Percentiles rank a stretch among this genome's conserved stretches.
Conservation (phyloP, 2,113 vertebrate species). For the Myotis davidii region DNA sequence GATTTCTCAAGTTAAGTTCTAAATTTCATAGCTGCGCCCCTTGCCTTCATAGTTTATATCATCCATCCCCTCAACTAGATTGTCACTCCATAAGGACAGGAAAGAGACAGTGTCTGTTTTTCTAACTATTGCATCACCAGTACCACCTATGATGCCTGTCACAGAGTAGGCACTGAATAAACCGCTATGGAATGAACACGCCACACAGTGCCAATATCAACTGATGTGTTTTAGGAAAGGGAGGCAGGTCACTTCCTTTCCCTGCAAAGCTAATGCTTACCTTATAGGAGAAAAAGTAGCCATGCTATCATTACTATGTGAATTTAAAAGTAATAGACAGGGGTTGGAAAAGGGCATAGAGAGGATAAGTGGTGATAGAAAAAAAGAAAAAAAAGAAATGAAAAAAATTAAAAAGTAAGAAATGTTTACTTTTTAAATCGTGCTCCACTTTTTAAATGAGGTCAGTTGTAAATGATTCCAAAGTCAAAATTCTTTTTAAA, state of each 20-base stretch:
- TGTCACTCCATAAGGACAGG: not conserved
- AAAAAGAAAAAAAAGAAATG: no score
- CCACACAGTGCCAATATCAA: not conserved
- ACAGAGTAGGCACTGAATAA: not conserved
- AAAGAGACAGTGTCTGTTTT: not conserved
- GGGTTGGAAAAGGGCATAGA: no score
- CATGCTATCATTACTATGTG: not conserved
- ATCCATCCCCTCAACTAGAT: not conserved
- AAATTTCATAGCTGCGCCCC: not conserved
- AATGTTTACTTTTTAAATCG: not conserved
- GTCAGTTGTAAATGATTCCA: constrained; percentile 13
- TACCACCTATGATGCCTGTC: not conserved
- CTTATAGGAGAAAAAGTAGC: not conserved
- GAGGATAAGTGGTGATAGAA: no score
- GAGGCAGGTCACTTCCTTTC: no score
- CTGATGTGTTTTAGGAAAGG: not conserved
- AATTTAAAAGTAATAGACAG: not conserved
- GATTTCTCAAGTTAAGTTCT: not conserved
- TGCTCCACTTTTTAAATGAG: constrained; percentile 20
- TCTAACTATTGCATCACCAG: not conserved
- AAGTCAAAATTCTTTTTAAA: not conserved
- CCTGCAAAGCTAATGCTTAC: no score
- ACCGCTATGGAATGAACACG: not conserved
- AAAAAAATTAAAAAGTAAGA: not conserved
- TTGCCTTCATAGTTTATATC: not conserved